phyloP scores from a whole-genome alignment of 23 tunicate species.

The Trididemnum clinides region DNA sequence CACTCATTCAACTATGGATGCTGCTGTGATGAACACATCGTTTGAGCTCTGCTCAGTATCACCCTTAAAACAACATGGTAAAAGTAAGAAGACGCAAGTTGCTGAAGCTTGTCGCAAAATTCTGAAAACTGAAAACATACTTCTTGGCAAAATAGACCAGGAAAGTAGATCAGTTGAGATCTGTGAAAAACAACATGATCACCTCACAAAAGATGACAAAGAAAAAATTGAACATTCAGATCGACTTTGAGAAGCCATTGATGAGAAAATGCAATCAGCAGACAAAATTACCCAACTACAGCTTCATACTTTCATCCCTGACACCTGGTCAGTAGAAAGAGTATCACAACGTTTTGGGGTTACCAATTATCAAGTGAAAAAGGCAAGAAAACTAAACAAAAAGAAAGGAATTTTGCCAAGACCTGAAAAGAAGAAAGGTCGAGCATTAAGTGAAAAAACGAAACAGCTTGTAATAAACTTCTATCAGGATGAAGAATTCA shows the following conservation, averaged over 20 bases:
- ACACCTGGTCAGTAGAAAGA: slow-evolving; percentile 31
- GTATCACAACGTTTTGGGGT: slow-evolving; percentile 36
- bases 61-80: slow-evolving; percentile 31
- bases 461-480: slow-evolving; percentile 27
- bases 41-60: slow-evolving; percentile 31
- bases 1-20: slow-evolving; percentile 22
- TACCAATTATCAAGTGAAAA: slow-evolving; percentile 18
- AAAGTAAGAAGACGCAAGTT: slow-evolving; percentile 33
- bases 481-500: slow-evolving; percentile 39
- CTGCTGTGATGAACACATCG: slow-evolving; percentile 3
- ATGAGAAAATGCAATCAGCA: slow-evolving; percentile 20
- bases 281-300: slow-evolving; percentile 6
- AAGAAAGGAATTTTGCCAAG: slow-evolving; percentile 32
- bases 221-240: slow-evolving; percentile 24
- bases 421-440: slow-evolving; percentile 21
- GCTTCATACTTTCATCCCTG: slow-evolving; percentile 33
- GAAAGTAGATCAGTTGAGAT: slow-evolving; percentile 16
- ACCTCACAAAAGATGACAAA: slow-evolving; percentile 5
- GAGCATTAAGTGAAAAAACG: neutral
- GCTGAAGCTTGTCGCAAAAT: slow-evolving; percentile 36
- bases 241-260: slow-evolving; percentile 22
- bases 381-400: slow-evolving; percentile 23
- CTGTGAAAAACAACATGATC: slow-evolving; percentile 6
- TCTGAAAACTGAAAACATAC: slow-evolving; percentile 16
- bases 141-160: slow-evolving; percentile 15